phyloP scores from a whole-genome alignment of 2,888 invertebrate genomes.

The Gymnoscelis rufifasciata region DNA sequence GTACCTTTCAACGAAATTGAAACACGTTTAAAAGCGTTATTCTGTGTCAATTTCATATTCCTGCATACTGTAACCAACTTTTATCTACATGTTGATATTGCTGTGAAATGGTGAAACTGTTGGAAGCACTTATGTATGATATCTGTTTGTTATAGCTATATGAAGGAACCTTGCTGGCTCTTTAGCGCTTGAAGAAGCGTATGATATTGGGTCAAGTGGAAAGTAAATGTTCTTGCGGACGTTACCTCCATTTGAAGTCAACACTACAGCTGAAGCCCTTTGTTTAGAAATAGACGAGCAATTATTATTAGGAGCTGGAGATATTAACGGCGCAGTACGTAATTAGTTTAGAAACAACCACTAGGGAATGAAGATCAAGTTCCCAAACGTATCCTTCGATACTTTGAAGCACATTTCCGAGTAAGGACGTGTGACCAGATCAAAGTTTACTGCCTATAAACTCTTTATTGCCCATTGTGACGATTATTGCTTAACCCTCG shows the following conservation, averaged over 20 bases:
- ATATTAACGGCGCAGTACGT: background rate
- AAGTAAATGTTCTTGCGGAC: conserved; percentile 9
- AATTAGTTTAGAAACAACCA: conserved; percentile 32
- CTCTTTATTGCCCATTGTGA: conserved; percentile 77
- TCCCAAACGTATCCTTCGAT: conserved; percentile 5
- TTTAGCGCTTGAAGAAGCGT: conserved; percentile 3
- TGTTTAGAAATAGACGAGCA: conserved; percentile 1
- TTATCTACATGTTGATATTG: conserved; percentile 1
- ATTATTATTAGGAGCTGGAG: background rate
- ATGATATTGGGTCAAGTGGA: conserved; percentile 16
- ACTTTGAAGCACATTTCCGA: conserved; percentile 12
- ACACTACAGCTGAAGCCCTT: conserved; percentile 9
- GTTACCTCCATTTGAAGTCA: conserved; percentile 1
- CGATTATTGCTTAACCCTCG: conserved; percentile 77
- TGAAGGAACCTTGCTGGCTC: conserved; percentile 1
- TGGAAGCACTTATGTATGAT: background rate
- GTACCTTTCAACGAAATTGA: conserved; percentile 22
- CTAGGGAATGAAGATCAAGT: conserved; percentile 8
- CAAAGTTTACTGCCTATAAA: conserved; percentile 77
- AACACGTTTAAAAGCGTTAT: background rate
- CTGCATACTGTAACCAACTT: conserved; percentile 37
- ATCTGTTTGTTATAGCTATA: background rate
- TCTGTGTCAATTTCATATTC: conserved; percentile 19
- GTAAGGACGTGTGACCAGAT: conserved; percentile 57
- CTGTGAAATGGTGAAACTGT: conserved; percentile 1